phyloP scores from a whole-genome alignment of 2,888 invertebrate genomes.

The Andrena marginata region DNA sequence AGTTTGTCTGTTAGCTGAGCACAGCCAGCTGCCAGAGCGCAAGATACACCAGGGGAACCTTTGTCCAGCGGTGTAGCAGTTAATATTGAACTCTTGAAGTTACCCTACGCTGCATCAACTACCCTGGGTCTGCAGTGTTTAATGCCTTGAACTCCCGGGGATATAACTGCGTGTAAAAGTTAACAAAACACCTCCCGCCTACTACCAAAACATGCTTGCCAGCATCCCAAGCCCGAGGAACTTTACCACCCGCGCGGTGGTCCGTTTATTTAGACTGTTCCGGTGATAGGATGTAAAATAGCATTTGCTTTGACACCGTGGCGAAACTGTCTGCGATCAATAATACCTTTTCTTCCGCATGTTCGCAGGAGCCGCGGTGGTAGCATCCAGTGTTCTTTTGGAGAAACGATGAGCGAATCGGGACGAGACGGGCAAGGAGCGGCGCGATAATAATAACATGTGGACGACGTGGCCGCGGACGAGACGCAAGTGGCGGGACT shows the following conservation, averaged over 20 bases:
- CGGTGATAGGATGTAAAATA: too few relatives aligned
- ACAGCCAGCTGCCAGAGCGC: not conserved
- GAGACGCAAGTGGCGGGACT: slow-evolving; percentile 81
- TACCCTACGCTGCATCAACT: slow-evolving; percentile 8
- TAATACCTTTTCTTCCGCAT: not conserved
- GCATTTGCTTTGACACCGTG: too few relatives aligned
- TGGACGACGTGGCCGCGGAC: slow-evolving; percentile 83
- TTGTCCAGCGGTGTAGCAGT: slow-evolving; percentile 27
- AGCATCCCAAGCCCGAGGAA: not conserved
- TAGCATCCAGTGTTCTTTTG: slow-evolving; percentile 29
- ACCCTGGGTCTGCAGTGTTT: slow-evolving; percentile 3
- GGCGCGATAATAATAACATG: slow-evolving; percentile 81
- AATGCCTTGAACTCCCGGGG: not conserved
- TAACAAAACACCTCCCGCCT: slow-evolving; percentile 10
- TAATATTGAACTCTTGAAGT: slow-evolving; percentile 24
- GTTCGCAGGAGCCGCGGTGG: slow-evolving; percentile 51
- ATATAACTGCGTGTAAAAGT: slow-evolving; percentile 2
- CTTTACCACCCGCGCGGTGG: not conserved
- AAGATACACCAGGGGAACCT: slow-evolving; percentile 18
- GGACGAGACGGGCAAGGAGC: slow-evolving; percentile 68
- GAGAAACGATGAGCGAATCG: slow-evolving; percentile 75
- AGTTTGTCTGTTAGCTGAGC: slow-evolving; percentile 12
- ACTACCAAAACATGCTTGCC: not conserved
- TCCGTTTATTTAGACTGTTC: too few relatives aligned
- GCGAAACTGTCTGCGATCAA: too few relatives aligned